Conservation (phyloP, 2,797 vertebrate species). For the Pangasius krempfi region DNA sequence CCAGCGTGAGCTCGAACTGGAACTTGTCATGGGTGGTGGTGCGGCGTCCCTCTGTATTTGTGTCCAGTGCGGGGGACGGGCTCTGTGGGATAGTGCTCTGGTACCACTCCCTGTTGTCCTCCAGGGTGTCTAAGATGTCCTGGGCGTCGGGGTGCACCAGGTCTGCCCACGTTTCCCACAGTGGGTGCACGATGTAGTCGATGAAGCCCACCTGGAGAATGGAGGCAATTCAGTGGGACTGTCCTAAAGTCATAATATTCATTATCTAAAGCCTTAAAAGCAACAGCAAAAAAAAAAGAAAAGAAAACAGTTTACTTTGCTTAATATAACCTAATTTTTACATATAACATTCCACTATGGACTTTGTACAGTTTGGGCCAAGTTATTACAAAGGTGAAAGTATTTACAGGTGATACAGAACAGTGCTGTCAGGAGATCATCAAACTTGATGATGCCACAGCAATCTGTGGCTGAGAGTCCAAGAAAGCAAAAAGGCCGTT, state of each 20-base stretch:
- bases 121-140: conserved; percentile 96
- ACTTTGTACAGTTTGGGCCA: background rate
- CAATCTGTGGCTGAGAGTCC: background rate
- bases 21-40: conserved; percentile 94
- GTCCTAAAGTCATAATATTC: background rate
- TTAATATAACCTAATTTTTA: background rate
- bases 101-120: conserved; percentile 99
- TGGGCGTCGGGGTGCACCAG: conserved; percentile 97
- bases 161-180: conserved; percentile 99
- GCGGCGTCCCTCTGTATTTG: conserved; percentile 85
- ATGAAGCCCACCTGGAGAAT: conserved; percentile 91
- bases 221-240: background rate
- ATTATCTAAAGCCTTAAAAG: background rate
- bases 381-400: background rate
- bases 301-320: background rate
- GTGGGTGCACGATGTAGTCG: conserved; percentile 97
- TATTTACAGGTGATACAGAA: background rate
- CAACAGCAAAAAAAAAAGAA: background rate
- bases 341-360: background rate
- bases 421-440: background rate
- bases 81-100: conserved; percentile 99
- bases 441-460: background rate
- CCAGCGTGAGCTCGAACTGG: conserved; percentile 96
- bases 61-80: conserved; percentile 89
- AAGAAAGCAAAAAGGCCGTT: background rate